Evolutionary conservation across 2,113 vertebrate genomes (phyloP).

Genomic region (Embiotoca jacksoni): DNA sequence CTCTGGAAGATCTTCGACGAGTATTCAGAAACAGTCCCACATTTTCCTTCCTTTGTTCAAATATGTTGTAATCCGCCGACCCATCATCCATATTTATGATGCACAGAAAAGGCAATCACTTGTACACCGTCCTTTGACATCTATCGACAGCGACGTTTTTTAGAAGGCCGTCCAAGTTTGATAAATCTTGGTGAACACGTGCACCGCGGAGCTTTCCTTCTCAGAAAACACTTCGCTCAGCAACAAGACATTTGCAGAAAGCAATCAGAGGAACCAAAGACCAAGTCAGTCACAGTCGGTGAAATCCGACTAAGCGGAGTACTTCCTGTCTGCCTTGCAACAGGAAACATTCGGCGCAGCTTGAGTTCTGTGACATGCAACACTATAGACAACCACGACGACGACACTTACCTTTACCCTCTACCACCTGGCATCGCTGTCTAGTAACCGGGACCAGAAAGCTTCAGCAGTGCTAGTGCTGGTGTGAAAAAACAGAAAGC

Average conservation of each 20-base stretch:
- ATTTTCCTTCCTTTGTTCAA: background rate
- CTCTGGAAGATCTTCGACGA: slow-evolving; percentile 20
- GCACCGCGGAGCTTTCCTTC: slow-evolving; percentile 8
- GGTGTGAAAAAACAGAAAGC: background rate
- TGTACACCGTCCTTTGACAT: background rate
- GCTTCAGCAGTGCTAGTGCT: background rate
- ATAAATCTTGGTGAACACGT: slow-evolving; percentile 26
- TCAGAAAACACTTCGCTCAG: slow-evolving; percentile 65
- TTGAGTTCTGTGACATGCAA: slow-evolving; percentile 66
- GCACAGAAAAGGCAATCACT: background rate
- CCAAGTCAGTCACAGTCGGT: slow-evolving; percentile 26
- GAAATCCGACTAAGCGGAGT: slow-evolving; percentile 72
- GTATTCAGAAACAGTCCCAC: slow-evolving; percentile 33
- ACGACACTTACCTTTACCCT: slow-evolving; percentile 58
- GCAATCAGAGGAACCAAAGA: slow-evolving; percentile 54
- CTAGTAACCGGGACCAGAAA: slow-evolving; percentile 6
- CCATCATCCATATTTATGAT: slow-evolving; percentile 12
- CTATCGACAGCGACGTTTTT: background rate
- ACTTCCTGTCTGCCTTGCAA: slow-evolving; percentile 81
- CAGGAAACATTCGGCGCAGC: slow-evolving; percentile 83
- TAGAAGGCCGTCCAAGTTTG: background rate
- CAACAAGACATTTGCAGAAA: slow-evolving; percentile 59
- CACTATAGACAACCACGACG: slow-evolving; percentile 23
- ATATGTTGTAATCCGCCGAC: slow-evolving; percentile 12
- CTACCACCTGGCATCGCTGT: background rate